phyloP scores from a whole-genome alignment of 92 coral and sea anemone species.

The Pocillopora meandrina region DNA sequence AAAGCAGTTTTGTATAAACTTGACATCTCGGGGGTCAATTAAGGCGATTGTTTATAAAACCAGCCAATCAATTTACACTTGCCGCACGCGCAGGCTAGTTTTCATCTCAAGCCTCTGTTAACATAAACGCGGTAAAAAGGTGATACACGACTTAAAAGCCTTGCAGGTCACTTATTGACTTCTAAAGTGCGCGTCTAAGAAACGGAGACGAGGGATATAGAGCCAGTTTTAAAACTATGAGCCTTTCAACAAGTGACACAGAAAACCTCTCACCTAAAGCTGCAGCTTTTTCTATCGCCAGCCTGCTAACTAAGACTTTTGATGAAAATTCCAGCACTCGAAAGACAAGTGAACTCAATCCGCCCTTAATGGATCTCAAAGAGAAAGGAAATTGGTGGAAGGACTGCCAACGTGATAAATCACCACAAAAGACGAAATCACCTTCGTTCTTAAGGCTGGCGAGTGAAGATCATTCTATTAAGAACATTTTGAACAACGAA shows the following conservation, averaged over 20 bases:
- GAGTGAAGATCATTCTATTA: conserved; percentile 48
- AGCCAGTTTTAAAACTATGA: conserved; percentile 11
- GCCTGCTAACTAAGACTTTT: conserved; percentile 58
- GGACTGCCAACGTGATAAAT: conserved; percentile 1
- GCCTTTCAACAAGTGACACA: conserved; percentile 10
- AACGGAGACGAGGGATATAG: neutral
- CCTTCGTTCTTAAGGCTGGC: neutral
- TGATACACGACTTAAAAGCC: conserved; percentile 46
- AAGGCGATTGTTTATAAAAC: conserved; percentile 68
- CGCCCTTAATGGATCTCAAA: conserved; percentile 18
- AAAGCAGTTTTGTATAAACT: conserved; percentile 65
- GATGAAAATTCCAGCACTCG: conserved; percentile 44
- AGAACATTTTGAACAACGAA: conserved; percentile 43
- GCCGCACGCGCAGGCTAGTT: conserved; percentile 52
- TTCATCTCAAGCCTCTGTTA: conserved; percentile 41
- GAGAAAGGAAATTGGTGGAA: conserved; percentile 27
- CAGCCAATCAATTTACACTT: conserved; percentile 86
- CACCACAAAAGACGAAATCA: conserved; percentile 1
- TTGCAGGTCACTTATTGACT: conserved; percentile 13
- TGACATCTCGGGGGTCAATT: conserved; percentile 67
- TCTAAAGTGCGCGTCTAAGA: conserved; percentile 26
- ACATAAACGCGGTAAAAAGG: conserved; percentile 67
- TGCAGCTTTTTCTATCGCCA: conserved; percentile 85
- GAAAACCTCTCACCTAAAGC: conserved; percentile 77
- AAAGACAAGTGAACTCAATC: conserved; percentile 26